Conservation (phyloP, 2,113 vertebrate genomes). For the Perca fluviatilis region DNA sequence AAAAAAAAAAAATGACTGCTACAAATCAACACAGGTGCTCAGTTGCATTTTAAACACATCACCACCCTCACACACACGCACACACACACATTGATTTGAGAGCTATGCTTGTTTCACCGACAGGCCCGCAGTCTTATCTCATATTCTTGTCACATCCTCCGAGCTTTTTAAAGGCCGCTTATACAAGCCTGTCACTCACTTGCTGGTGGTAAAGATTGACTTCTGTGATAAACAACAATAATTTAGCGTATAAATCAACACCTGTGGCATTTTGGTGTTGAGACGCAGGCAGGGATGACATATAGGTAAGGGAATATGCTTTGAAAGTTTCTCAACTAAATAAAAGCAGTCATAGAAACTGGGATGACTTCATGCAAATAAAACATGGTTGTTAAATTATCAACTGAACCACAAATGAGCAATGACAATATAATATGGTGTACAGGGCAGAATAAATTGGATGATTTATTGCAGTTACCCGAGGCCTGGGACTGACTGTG, state of each 20-base stretch:
- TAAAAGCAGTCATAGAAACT: not conserved
- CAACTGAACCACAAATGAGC: not conserved
- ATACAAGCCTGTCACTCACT: constrained; percentile 50
- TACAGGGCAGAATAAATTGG: not conserved
- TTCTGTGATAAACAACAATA: constrained; percentile 35
- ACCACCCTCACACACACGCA: not conserved
- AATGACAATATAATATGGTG: not conserved
- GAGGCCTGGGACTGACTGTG: not conserved
- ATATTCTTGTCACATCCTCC: constrained; percentile 30
- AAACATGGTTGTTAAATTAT: not conserved
- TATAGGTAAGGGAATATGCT: not conserved
- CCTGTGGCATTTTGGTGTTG: constrained; percentile 52
- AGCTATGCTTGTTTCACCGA: constrained; percentile 37
- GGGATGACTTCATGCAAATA: not conserved
- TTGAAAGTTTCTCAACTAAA: not conserved
- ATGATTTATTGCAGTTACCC: not conserved
- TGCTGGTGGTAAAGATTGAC: constrained; percentile 49
- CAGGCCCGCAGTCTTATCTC: constrained; percentile 56
- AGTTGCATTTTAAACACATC: not conserved
- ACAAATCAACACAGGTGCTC: not conserved
- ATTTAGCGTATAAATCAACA: constrained; percentile 14
- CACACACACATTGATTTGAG: not conserved
- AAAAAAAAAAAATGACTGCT: not conserved
- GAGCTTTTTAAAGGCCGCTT: constrained; percentile 49
- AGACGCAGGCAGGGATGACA: not conserved